These are phyloP conservation scores for Macaria notata DNA, from an alignment of 2,888 invertebrate genomes.

Conservation along the genomic window DNA sequence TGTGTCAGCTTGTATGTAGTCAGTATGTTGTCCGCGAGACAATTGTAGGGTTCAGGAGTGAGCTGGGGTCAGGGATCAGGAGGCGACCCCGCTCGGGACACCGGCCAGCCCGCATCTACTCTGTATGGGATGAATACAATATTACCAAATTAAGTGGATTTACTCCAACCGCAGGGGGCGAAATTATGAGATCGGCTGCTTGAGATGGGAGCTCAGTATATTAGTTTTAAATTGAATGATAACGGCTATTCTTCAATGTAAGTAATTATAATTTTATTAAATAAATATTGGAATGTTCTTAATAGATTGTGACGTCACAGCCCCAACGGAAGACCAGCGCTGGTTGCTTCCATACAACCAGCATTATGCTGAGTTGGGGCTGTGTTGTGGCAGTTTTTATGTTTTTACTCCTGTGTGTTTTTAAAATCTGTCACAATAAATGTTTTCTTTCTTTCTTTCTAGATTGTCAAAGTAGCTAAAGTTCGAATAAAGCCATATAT, in stretches of 20 bases:
- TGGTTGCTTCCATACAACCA: too few species aligned
- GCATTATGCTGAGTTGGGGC: too few species aligned
- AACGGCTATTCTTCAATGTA: too few species aligned
- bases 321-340: too few species aligned
- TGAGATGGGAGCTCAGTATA: constrained; percentile 10
- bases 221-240: constrained; percentile 6
- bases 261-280: background rate
- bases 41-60: constrained; percentile 44
- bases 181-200: constrained; percentile 34
- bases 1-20: constrained; percentile 22
- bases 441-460: too few species aligned
- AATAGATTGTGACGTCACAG: too few species aligned
- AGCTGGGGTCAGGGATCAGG: constrained; percentile 45
- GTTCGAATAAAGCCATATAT: too few species aligned
- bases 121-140: constrained; percentile 54
- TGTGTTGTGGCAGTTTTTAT: too few species aligned
- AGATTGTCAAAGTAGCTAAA: too few species aligned
- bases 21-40: constrained; percentile 43
- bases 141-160: constrained; percentile 57
- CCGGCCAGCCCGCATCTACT: constrained; percentile 73
- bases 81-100: constrained; percentile 60
- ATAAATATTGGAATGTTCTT: too few species aligned
- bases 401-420: too few species aligned
- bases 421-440: too few species aligned
- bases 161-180: constrained; percentile 46